Base-by-base conservation (phyloP, 2,113 vertebrate species). In the Mustela lutreola region DNA sequence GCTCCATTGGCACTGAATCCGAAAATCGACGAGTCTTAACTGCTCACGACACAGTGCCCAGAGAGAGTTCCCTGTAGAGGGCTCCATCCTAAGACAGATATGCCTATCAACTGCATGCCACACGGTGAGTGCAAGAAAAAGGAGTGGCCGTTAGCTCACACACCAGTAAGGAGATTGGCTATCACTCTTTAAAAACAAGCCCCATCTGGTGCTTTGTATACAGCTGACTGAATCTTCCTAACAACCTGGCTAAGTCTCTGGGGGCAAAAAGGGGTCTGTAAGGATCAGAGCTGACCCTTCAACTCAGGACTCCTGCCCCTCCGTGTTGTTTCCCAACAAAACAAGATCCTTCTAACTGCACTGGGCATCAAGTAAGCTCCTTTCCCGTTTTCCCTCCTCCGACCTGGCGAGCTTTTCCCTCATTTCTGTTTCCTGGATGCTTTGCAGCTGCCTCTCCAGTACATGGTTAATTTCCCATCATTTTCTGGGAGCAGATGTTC, bases 401-500 rank as follows among this genome's bases (percentile, higher is more conserved):
- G 63, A n/a, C 80, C 4, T 18, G 31, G 11, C 10, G 14, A 97
- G 56, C 26, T 22, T 56, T 86, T 89, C 56, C 95, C n/a, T 18
- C 7, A 42, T 86, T 48, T 50, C 83, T 91, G 24, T 42, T 81
- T 48, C 16, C 53, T 63, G 11, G 45, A 18, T 28, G 63, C 58
- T 85, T 63, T 83, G 71, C 94, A 86, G 91, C 98, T 94, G 94
- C 88, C 48, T 94, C 73, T 33, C 65, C 73, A 36, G 48, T 79
- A 62, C 67, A 60, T 11, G 50, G 87, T 45, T 97, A 95, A 98
- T 98, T 97, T 98, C 65, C 56, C 73, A 75, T 50, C 82, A 19
- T 86, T 79, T 92, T 94, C 95, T 62, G 50, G 12, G 78, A 97
- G 82, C 95, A 98, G 94, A 97, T 97, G 95, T 83, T 96, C 81